These are phyloP conservation scores for Labeo rohita DNA, from an alignment of 2,113 vertebrate species.

Conservation along the genomic window DNA sequence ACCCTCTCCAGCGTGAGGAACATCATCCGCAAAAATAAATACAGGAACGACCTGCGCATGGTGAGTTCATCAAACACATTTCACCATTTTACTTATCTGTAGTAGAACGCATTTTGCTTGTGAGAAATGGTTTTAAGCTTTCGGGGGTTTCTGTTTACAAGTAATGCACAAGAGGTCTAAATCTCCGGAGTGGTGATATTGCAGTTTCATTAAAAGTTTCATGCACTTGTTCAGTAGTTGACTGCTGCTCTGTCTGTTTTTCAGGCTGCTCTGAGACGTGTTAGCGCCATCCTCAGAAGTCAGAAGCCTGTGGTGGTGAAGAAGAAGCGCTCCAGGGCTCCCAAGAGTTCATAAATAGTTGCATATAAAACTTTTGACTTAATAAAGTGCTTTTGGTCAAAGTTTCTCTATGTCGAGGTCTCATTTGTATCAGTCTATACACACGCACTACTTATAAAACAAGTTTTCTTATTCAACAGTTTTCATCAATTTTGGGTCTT, in stretches of 20 bases:
- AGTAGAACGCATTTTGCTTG: background rate
- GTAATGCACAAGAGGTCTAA: background rate
- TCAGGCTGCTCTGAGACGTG: constrained; percentile 87
- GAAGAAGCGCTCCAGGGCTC: constrained; percentile 85
- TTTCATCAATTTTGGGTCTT: background rate
- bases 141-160: background rate
- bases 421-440: background rate
- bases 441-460: background rate
- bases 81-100: background rate
- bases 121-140: background rate
- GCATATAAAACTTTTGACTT: constrained; percentile 44
- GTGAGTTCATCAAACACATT: constrained; percentile 66
- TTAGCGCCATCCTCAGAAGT: constrained; percentile 88
- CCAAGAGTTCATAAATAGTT: constrained; percentile 81
- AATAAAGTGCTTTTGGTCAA: constrained; percentile 69
- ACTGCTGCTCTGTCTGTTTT: background rate
- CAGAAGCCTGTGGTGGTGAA: constrained; percentile 92
- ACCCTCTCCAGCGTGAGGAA: constrained; percentile 88
- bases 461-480: background rate
- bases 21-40: constrained; percentile 90
- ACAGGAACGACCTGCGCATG: constrained; percentile 89
- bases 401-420: background rate
- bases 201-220: background rate
- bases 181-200: no score
- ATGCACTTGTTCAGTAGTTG: background rate